A percentile compares a stretch with the other conserved stretches of the same genome.
phyloP scores from a whole-genome alignment of 1,140 invertebrate species.

The Neodiprion lecontei region DNA sequence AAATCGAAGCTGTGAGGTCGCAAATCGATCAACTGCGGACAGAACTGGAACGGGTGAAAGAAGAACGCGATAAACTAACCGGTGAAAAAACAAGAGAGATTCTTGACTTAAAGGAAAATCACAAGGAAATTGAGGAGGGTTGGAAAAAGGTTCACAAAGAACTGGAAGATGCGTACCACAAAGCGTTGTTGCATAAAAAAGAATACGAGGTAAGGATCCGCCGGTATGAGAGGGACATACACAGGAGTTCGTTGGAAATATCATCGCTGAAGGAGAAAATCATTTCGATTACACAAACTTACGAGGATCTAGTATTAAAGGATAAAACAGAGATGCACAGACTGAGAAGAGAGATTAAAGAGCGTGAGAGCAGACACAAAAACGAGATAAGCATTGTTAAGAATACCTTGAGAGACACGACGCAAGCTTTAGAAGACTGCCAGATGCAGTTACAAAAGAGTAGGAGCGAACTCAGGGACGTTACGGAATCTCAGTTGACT shows the following conservation, averaged over 20 bases:
- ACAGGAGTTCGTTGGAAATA: conserved; percentile 37
- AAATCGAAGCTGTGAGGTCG: conserved; percentile 30
- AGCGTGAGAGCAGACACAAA: conserved; percentile 43
- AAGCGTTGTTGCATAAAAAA: conserved; percentile 33
- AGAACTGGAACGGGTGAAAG: conserved; percentile 32
- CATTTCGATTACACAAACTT: conserved; percentile 32
- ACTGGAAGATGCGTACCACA: conserved; percentile 37
- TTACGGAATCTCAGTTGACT: conserved; percentile 28
- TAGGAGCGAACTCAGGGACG: conserved; percentile 41
- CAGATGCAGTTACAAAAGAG: conserved; percentile 48
- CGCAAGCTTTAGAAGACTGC: conserved; percentile 45
- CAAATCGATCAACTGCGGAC: conserved; percentile 34
- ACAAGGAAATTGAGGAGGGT: conserved; percentile 32
- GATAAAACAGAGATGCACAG: conserved; percentile 38
- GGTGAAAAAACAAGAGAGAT: conserved; percentile 35
- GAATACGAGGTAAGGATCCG: conserved; percentile 39
- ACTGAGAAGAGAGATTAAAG: conserved; percentile 41
- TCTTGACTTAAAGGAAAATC: conserved; percentile 29
- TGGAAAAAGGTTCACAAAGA: conserved; percentile 37
- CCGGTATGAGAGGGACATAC: conserved; percentile 41
- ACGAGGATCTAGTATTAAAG: conserved; percentile 45
- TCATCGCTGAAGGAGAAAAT: conserved; percentile 41
- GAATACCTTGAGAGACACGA: conserved; percentile 45
- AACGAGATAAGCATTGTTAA: conserved; percentile 48
- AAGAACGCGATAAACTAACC: conserved; percentile 30